Percentiles rank a stretch among this genome's conserved stretches.
phyloP scores from a whole-genome alignment of 2,113 vertebrate genomes.

The Scartelaos histophorus region DNA sequence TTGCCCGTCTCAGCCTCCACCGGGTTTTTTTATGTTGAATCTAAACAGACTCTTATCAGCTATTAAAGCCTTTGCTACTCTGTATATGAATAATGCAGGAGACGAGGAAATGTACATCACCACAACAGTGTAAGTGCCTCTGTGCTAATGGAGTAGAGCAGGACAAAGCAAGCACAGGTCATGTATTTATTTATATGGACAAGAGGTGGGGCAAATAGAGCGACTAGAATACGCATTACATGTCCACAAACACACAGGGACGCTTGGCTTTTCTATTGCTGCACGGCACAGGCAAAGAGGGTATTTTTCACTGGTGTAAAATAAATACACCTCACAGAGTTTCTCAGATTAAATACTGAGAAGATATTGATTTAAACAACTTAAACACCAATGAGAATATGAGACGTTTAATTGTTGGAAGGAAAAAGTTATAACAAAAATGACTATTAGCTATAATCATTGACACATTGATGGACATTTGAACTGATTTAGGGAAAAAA shows the following conservation, averaged over 20 bases:
- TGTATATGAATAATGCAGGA: background rate
- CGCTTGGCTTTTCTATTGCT: background rate
- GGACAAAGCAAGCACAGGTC: background rate
- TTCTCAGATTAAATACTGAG: too few species aligned
- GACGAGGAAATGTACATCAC: background rate
- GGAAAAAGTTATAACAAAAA: too few species aligned
- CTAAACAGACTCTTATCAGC: background rate
- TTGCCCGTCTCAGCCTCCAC: slow-evolving; percentile 1
- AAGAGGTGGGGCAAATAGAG: background rate
- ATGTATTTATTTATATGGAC: background rate
- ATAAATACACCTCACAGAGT: too few species aligned
- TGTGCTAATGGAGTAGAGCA: background rate
- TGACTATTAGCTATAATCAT: too few species aligned
- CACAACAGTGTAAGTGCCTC: background rate
- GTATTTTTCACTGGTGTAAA: too few species aligned
- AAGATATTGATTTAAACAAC: too few species aligned
- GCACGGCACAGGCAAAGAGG: background rate
- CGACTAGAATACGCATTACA: background rate
- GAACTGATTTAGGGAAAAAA: too few species aligned
- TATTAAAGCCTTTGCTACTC: background rate
- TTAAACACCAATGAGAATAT: too few species aligned
- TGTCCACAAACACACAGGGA: background rate
- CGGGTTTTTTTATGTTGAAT: background rate
- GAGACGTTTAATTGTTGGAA: too few species aligned
- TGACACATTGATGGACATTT: too few species aligned